Evolutionary conservation across 1,140 invertebrate genomes (phyloP).

Genomic region (Pachypeltis micranthus): DNA sequence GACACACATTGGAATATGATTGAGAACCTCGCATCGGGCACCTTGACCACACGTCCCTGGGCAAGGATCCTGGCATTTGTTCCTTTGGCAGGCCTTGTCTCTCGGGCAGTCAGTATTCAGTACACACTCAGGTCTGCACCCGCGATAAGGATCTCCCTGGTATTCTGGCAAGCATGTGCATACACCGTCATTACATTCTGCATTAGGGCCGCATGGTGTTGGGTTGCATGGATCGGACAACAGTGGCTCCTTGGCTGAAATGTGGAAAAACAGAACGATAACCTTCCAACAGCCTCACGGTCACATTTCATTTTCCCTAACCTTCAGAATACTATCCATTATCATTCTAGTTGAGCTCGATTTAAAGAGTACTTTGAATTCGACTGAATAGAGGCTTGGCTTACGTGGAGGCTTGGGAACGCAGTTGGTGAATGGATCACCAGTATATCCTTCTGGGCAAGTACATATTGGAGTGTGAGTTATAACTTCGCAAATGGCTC

Average conservation of each 20-base stretch:
- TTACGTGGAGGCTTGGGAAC: constrained; percentile 30
- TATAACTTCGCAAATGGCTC: constrained; percentile 37
- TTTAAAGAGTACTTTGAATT: too few relatives aligned
- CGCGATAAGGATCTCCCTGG: constrained; percentile 48
- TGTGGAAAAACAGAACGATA: not conserved
- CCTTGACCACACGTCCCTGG: constrained; percentile 54
- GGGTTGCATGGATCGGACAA: constrained; percentile 52
- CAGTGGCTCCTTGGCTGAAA: constrained; percentile 19
- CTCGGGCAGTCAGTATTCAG: constrained; percentile 50
- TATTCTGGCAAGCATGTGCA: constrained; percentile 47
- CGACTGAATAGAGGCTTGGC: too few relatives aligned
- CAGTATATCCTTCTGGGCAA: constrained; percentile 36
- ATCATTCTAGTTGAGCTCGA: too few relatives aligned
- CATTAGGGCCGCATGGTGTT: constrained; percentile 59
- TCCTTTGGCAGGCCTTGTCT: constrained; percentile 55
- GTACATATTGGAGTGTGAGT: constrained; percentile 39
- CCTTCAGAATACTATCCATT: too few relatives aligned
- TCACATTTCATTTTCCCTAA: not conserved
- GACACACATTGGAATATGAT: constrained; percentile 39
- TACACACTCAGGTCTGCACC: constrained; percentile 50
- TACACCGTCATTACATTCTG: constrained; percentile 47
- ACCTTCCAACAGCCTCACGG: not conserved
- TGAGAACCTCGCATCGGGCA: constrained; percentile 52
- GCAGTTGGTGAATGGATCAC: constrained; percentile 41
- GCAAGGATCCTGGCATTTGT: constrained; percentile 65